Evolutionary conservation across 2,888 invertebrate species (phyloP).

Genomic region (Lamellibrachia satsuma): DNA sequence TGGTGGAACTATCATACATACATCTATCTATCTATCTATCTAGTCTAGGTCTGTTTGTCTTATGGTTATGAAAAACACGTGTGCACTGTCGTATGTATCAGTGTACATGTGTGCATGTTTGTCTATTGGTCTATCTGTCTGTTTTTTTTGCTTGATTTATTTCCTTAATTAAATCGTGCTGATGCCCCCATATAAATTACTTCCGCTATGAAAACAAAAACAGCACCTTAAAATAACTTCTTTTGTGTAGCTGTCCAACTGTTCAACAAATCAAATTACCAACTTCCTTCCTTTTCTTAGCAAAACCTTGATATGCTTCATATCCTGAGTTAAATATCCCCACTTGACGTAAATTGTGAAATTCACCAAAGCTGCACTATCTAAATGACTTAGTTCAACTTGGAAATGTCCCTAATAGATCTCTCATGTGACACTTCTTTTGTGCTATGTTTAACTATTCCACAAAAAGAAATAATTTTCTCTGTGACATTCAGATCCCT

Average conservation of each 20-base stretch:
- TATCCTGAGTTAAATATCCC: neutral
- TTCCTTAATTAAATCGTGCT: neutral
- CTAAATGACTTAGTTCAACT: neutral
- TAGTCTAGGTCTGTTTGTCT: too few relatives aligned
- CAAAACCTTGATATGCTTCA: neutral
- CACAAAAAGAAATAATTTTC: neutral
- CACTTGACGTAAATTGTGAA: neutral
- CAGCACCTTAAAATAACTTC: neutral
- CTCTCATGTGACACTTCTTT: neutral
- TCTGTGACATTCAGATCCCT: neutral
- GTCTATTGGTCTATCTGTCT: too few relatives aligned
- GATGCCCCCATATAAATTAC: neutral
- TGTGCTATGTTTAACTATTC: neutral
- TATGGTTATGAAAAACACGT: too few relatives aligned
- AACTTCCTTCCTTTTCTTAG: neutral
- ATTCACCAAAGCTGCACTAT: neutral
- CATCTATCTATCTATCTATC: too few relatives aligned
- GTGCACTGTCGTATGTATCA: too few relatives aligned
- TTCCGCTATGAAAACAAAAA: neutral
- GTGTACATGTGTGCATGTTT: too few relatives aligned
- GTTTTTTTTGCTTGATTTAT: neutral
- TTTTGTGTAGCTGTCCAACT: neutral
- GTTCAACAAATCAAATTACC: neutral
- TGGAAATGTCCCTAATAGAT: neutral
- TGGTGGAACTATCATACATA: neutral